Conservation (phyloP, 2,797 vertebrate species). For the Erpetoichthys calabaricus region DNA sequence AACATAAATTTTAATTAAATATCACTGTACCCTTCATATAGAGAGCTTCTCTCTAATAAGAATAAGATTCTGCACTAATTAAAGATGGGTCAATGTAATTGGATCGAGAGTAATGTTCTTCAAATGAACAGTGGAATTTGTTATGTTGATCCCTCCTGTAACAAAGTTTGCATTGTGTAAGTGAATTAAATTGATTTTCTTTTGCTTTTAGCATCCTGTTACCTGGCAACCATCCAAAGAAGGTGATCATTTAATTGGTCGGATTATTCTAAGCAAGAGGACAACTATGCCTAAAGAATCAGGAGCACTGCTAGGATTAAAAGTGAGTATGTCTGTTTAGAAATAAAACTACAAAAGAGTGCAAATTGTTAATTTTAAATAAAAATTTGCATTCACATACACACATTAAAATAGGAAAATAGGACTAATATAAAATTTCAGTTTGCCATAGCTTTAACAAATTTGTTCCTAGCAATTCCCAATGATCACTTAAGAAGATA, state of each 20-base stretch:
- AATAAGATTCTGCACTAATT: not conserved
- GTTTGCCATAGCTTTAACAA: too few relatives aligned
- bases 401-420: too few relatives aligned
- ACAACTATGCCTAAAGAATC: constrained; percentile 89
- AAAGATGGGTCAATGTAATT: not conserved
- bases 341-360: too few relatives aligned
- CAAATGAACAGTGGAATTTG: not conserved
- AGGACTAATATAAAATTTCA: too few relatives aligned
- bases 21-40: too few relatives aligned
- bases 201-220: constrained; percentile 71
- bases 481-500: too few relatives aligned
- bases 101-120: not conserved
- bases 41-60: too few relatives aligned
- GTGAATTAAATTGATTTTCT: constrained; percentile 13
- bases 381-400: too few relatives aligned
- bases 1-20: too few relatives aligned
- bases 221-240: constrained; percentile 97
- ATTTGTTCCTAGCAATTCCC: too few relatives aligned
- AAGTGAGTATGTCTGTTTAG: constrained; percentile 53
- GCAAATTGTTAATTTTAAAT: too few relatives aligned
- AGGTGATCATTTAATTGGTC: constrained; percentile 89
- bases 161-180: constrained; percentile 5
- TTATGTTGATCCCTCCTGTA: not conserved
- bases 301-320: constrained; percentile 82
- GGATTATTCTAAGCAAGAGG: constrained; percentile 93